phyloP scores from a whole-genome alignment of 2,113 vertebrate genomes.

The Numenius arquata region DNA sequence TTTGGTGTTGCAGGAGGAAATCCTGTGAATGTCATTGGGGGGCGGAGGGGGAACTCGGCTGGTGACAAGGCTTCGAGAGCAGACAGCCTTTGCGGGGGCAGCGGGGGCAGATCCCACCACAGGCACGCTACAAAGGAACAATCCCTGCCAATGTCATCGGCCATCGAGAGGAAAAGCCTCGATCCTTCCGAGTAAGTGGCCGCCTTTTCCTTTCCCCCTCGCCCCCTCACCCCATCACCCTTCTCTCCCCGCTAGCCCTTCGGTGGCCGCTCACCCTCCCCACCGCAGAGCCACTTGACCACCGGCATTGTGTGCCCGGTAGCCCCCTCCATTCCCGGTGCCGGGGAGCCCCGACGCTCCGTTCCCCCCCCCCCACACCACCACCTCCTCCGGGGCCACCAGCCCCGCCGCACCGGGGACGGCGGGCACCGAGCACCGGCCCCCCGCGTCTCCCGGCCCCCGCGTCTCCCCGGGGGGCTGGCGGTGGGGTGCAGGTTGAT shows the following conservation, averaged over 20 bases:
- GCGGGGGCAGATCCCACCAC: constrained; percentile 39
- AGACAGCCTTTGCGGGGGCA: constrained; percentile 38
- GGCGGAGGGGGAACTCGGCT: constrained; percentile 70
- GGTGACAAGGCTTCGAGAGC: constrained; percentile 39
- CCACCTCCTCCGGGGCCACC: no score
- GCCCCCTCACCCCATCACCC: neutral
- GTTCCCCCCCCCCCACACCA: neutral
- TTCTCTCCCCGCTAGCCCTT: neutral
- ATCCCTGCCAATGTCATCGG: constrained; percentile 84
- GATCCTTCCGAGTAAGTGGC: constrained; percentile 92
- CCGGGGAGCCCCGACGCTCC: neutral
- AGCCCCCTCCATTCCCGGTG: neutral
- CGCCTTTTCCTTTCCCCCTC: neutral
- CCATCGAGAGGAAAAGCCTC: constrained; percentile 94
- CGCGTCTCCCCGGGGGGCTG: neutral
- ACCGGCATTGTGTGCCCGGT: neutral
- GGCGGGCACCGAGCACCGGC: neutral
- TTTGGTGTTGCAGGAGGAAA: constrained; percentile 76
- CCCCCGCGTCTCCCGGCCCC: neutral
- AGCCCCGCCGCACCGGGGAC: neutral
- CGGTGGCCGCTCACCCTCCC: neutral
- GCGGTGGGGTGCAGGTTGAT: neutral
- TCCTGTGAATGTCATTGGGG: constrained; percentile 75
- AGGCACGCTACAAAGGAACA: constrained; percentile 70
- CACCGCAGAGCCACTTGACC: neutral